phyloP scores from a whole-genome alignment of 2,113 vertebrate genomes.

The Vulpes vulpes region DNA sequence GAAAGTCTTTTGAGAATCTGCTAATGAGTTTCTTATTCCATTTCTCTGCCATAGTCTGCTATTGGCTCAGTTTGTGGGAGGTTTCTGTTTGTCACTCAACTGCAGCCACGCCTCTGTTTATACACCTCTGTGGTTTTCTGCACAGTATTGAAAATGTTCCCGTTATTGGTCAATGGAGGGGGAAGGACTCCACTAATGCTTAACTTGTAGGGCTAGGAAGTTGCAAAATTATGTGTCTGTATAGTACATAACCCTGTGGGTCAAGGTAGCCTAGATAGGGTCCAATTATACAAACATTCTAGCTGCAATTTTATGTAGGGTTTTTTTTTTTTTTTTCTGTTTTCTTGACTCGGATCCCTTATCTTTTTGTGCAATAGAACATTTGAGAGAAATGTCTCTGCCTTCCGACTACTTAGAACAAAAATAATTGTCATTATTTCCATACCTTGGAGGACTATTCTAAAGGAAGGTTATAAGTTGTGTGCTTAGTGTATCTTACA shows the following conservation, averaged over 20 bases:
- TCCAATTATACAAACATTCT: constrained; percentile 26
- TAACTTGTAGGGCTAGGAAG: constrained; percentile 10
- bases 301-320: not conserved
- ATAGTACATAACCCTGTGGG: not conserved
- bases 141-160: not conserved
- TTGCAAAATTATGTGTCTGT: constrained; percentile 48
- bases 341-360: constrained; percentile 25
- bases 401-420: not conserved
- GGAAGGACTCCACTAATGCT: constrained; percentile 69
- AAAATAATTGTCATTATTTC: not conserved
- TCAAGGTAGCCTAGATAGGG: constrained; percentile 11
- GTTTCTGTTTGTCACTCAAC: constrained; percentile 22
- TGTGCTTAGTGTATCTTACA: not conserved
- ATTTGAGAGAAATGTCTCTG: not conserved
- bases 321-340: not conserved
- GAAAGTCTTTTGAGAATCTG: not conserved
- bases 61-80: constrained; percentile 21
- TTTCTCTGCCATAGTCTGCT: not conserved
- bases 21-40: not conserved
- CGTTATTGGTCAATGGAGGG: constrained; percentile 2
- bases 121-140: not conserved
- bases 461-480: not conserved
- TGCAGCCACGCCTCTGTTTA: not conserved
- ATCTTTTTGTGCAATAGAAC: constrained; percentile 14
- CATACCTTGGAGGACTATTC: not conserved